Base-by-base conservation (phyloP, 2,888 invertebrate species). In the Phengaris arion region DNA sequence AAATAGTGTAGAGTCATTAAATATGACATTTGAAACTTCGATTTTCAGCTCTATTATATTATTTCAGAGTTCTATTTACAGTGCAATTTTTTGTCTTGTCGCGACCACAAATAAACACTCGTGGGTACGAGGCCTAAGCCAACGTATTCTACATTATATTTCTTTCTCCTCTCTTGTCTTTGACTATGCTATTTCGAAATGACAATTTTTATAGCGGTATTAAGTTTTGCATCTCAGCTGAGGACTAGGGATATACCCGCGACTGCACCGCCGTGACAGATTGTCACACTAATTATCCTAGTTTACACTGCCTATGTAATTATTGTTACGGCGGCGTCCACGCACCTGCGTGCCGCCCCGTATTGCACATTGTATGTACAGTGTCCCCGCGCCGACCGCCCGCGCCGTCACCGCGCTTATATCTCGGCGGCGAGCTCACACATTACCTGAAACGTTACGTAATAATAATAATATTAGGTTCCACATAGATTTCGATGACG, bases 351-450 rank as follows among this genome's bases (percentile, higher is more conserved):
- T 12, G 57, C 73, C 83, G 81, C 83, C 83, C 84, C 83, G 83
- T 89, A 88, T 89, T 89, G 90, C 89, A 89, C 90, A 82, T 84
- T n/a, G 46, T 68, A 68, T 68, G 70, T 72, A 72, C 72, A 72
- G 48, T 35, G 35, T 52, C 9, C 52, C 35, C 35, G 55, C 64
- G 68, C 84, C 85, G 83, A 84, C 82, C 87, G 85, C 83, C 54
- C 74, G 68, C 52, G 35, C 57, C n/a, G n/a, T 35, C 57, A 45
- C 74, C 79, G 75, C 78, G 54, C 74, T 77, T 79, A 80, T 74
- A 80, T 77, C 77, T 87, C 87, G 88, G 87, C 89, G 86, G 85
- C 81, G 80, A 86, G 84, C 83, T 86, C 86, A 77, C 84, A 85
- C 82, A 85, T 83, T 77, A 86, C 89, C 89, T 89, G 85, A 0